Evolutionary conservation across 53 echinoderm and acorn worm genomes (phyloP).

Genomic region (Antedon mediterranea): DNA sequence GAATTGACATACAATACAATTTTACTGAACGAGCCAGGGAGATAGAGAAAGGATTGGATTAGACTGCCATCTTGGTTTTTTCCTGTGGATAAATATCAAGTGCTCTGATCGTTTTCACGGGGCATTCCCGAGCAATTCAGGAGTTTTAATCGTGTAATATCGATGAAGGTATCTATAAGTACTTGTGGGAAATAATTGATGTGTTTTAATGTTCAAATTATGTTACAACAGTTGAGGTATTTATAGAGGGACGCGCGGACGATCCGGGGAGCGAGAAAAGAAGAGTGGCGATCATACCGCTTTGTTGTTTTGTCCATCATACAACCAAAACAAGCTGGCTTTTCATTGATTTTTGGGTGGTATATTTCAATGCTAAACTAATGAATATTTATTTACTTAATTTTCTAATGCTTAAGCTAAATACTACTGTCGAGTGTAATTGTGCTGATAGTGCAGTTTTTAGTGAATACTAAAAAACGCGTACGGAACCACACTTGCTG

Average conservation of each 20-base stretch:
- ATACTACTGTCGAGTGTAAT: no score
- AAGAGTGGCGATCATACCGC: no score
- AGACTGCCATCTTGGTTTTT: background rate
- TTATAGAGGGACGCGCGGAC: background rate
- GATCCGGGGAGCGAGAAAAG: no score
- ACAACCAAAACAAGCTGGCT: background rate
- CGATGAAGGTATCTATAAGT: background rate
- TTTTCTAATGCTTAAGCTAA: no score
- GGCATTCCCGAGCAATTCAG: background rate
- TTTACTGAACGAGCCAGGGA: background rate
- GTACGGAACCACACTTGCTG: no score
- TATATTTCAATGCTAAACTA: no score
- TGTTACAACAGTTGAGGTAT: background rate
- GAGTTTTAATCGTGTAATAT: background rate
- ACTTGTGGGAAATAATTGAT: background rate
- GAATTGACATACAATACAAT: background rate
- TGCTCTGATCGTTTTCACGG: background rate
- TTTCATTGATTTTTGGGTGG: no score
- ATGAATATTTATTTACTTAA: no score
- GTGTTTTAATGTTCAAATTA: background rate
- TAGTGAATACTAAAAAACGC: no score
- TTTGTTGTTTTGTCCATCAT: background rate
- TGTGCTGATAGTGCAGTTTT: no score
- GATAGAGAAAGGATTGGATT: background rate
- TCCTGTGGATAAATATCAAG: background rate